These are phyloP conservation scores for Leptopterna dolabrata DNA, from an alignment of 2,888 invertebrate genomes.

Conservation along the genomic window DNA sequence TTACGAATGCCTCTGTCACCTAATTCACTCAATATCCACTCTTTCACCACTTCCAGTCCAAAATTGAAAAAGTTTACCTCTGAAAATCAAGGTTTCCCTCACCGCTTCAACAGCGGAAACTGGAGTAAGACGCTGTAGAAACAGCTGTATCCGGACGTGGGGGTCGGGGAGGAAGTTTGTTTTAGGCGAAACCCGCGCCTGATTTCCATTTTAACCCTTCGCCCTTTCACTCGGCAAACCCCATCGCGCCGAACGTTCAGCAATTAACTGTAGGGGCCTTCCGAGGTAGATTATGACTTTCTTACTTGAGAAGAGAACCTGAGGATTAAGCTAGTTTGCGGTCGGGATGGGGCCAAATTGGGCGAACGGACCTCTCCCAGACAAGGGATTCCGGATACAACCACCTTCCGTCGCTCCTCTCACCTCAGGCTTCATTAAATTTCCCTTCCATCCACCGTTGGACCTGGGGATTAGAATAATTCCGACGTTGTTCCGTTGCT, in stretches of 20 bases:
- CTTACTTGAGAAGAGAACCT: conserved; percentile 27
- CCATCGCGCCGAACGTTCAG: background rate
- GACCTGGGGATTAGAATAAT: background rate
- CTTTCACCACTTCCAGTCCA: background rate
- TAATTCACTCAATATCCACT: too few relatives aligned
- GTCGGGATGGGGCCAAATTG: background rate
- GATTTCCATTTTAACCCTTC: background rate
- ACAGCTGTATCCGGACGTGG: background rate
- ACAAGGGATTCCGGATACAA: background rate
- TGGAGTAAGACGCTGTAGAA: background rate
- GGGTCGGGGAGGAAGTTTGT: background rate
- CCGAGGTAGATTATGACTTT: conserved; percentile 24
- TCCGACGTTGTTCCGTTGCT: background rate
- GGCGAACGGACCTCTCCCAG: background rate
- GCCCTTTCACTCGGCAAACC: background rate
- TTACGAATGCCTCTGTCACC: too few relatives aligned
- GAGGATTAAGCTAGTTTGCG: background rate
- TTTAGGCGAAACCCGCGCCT: background rate
- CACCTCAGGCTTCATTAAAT: background rate
- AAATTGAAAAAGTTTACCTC: background rate
- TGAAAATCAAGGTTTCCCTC: background rate
- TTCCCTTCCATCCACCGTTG: background rate
- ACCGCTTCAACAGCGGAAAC: background rate
- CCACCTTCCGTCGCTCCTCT: too few relatives aligned
- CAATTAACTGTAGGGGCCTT: background rate